These are phyloP conservation scores for Euura saliciscinereae DNA, from an alignment of 1,140 invertebrate species.

Conservation along the genomic window DNA sequence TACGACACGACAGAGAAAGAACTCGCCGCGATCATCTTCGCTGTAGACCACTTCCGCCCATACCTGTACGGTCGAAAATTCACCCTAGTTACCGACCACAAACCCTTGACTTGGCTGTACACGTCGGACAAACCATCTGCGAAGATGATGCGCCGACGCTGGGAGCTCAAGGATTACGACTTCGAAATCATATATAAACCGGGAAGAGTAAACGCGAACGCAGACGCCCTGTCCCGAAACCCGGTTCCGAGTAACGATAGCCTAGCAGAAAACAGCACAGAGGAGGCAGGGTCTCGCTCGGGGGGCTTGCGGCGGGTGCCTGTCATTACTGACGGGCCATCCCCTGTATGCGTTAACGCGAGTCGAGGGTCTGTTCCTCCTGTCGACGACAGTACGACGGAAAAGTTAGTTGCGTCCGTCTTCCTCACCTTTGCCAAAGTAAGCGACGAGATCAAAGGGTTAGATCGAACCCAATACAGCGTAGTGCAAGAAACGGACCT, in stretches of 20 bases:
- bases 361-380: too few species aligned
- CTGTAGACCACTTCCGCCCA: slow-evolving; percentile 53
- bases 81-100: slow-evolving; percentile 61
- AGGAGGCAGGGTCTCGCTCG: not conserved
- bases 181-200: slow-evolving; percentile 54
- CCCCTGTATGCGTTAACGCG: too few species aligned
- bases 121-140: slow-evolving; percentile 55
- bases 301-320: slow-evolving; percentile 8
- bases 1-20: slow-evolving; percentile 54
- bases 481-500: too few species aligned
- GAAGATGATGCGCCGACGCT: slow-evolving; percentile 53
- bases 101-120: slow-evolving; percentile 56
- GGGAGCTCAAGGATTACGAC: slow-evolving; percentile 55
- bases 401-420: too few species aligned
- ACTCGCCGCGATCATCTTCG: slow-evolving; percentile 51
- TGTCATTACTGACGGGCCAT: slow-evolving; percentile 9
- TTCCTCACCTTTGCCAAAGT: too few species aligned
- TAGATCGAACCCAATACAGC: too few species aligned
- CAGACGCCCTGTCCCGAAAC: slow-evolving; percentile 36
- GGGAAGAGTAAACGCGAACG: slow-evolving; percentile 44
- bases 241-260: not conserved
- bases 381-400: too few species aligned
- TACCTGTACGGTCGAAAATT: slow-evolving; percentile 61
- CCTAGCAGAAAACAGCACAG: not conserved
- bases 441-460: too few species aligned